Evolutionary conservation across 2,888 invertebrate species (phyloP).

Genomic region (Desoria tigrina): DNA sequence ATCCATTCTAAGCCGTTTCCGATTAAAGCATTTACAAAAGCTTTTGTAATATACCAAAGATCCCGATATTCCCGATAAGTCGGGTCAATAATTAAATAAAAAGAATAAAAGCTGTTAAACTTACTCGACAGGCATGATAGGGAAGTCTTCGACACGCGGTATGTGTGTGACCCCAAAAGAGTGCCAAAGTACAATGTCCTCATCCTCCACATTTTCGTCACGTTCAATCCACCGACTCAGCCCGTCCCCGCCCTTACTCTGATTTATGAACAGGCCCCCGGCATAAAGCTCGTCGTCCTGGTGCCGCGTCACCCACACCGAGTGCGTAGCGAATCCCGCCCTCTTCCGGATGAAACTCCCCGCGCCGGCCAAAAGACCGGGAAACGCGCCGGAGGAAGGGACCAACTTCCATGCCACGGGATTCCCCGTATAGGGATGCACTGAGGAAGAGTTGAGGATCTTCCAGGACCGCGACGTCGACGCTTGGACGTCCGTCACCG

Average conservation of each 20-base stretch:
- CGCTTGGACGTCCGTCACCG: slow-evolving; percentile 32
- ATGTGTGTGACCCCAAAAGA: slow-evolving; percentile 48
- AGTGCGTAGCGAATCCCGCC: slow-evolving; percentile 44
- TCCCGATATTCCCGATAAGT: no score
- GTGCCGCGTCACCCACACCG: slow-evolving; percentile 46
- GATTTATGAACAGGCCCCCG: slow-evolving; percentile 35
- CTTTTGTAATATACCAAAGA: no score
- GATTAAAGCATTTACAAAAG: no score
- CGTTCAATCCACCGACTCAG: slow-evolving; percentile 32
- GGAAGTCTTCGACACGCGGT: slow-evolving; percentile 42
- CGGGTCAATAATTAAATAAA: background rate
- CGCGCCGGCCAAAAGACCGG: slow-evolving; percentile 31
- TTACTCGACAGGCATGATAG: slow-evolving; percentile 43
- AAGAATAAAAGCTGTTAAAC: background rate
- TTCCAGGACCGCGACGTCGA: slow-evolving; percentile 40
- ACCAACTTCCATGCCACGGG: slow-evolving; percentile 49
- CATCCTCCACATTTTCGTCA: slow-evolving; percentile 35
- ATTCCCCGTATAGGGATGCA: slow-evolving; percentile 43
- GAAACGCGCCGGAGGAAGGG: slow-evolving; percentile 36
- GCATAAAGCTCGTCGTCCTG: slow-evolving; percentile 43
- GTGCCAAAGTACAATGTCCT: slow-evolving; percentile 51
- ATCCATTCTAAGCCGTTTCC: no score
- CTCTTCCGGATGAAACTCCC: slow-evolving; percentile 42
- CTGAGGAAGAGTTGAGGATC: slow-evolving; percentile 40
- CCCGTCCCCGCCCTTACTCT: slow-evolving; percentile 43